Evolutionary conservation across 2,797 vertebrate genomes (phyloP).

Genomic region (Masticophis lateralis): DNA sequence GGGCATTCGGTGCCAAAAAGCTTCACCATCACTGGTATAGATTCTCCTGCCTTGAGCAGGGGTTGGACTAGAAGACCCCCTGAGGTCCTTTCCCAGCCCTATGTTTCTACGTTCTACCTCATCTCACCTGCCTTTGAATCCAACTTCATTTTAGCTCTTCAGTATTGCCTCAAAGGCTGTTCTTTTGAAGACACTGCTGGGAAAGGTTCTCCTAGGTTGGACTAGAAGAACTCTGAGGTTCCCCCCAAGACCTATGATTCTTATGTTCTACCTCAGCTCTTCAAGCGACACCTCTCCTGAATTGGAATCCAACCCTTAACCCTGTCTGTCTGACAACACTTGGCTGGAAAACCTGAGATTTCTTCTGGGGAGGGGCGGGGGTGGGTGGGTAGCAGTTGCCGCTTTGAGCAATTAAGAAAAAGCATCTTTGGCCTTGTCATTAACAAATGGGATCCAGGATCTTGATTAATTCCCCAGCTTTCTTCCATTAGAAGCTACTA

Average conservation of each 20-base stretch:
- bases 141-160: fast-evolving
- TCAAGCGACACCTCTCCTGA: fast-evolving
- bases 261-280: not conserved
- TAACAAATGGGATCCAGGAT: conserved; percentile 64
- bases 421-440: conserved; percentile 45
- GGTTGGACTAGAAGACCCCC: no score
- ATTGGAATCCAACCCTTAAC: not conserved
- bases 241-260: not conserved
- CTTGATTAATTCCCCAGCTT: conserved; percentile 69
- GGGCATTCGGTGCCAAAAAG: no score
- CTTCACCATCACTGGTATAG: no score
- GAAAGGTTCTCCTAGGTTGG: not conserved
- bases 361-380: not conserved
- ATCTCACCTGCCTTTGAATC: no score
- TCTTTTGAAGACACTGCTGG: not conserved
- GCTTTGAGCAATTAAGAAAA: not conserved
- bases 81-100: no score
- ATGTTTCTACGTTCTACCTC: no score
- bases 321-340: not conserved
- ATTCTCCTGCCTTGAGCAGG: no score
- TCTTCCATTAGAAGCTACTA: conserved; percentile 65
- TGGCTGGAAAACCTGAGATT: conserved; percentile 17
- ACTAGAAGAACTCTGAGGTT: not conserved
- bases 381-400: not conserved
- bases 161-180: not conserved